phyloP scores from a whole-genome alignment of 2,888 invertebrate genomes.

The Synanthedon vespiformis region DNA sequence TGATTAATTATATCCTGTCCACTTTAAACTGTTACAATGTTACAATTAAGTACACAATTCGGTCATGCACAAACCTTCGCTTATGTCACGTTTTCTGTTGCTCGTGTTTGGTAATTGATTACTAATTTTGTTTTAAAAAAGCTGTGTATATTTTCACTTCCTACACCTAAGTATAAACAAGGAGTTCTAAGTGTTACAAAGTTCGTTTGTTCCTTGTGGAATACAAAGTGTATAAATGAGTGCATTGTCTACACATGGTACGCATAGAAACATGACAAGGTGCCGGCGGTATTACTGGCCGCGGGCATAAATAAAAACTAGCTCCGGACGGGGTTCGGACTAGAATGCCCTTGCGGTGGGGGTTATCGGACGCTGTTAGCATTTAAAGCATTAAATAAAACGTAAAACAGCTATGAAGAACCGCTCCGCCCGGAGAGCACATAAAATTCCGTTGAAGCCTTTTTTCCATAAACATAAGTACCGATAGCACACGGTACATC shows the following conservation, averaged over 20 bases:
- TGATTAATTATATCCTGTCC: slow-evolving; percentile 41
- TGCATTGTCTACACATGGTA: background rate
- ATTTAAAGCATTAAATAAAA: slow-evolving; percentile 60
- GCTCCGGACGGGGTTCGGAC: slow-evolving; percentile 21
- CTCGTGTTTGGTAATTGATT: background rate
- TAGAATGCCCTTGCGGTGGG: slow-evolving; percentile 56
- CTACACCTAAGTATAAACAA: background rate
- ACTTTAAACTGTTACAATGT: slow-evolving; percentile 17
- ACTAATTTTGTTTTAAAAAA: background rate
- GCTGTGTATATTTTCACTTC: no score
- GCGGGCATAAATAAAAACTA: slow-evolving; percentile 35
- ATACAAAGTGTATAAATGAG: background rate
- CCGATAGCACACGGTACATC: slow-evolving; percentile 55
- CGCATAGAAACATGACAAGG: slow-evolving; percentile 10
- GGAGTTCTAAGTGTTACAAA: background rate
- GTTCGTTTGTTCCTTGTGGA: slow-evolving; percentile 1
- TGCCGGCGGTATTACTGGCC: slow-evolving; percentile 32
- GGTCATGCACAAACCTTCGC: slow-evolving; percentile 1
- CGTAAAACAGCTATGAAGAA: slow-evolving; percentile 59
- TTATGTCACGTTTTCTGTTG: slow-evolving; percentile 7
- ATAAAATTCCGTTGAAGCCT: slow-evolving; percentile 65
- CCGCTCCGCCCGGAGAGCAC: slow-evolving; percentile 46
- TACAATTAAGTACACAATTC: slow-evolving; percentile 2
- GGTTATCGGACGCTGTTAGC: slow-evolving; percentile 67
- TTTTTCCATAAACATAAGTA: slow-evolving; percentile 50